A percentile compares a stretch with the other conserved stretches of the same genome.
Evolutionary conservation across 1,140 invertebrate genomes (phyloP).

Genomic region (Drosophila suzukii): DNA sequence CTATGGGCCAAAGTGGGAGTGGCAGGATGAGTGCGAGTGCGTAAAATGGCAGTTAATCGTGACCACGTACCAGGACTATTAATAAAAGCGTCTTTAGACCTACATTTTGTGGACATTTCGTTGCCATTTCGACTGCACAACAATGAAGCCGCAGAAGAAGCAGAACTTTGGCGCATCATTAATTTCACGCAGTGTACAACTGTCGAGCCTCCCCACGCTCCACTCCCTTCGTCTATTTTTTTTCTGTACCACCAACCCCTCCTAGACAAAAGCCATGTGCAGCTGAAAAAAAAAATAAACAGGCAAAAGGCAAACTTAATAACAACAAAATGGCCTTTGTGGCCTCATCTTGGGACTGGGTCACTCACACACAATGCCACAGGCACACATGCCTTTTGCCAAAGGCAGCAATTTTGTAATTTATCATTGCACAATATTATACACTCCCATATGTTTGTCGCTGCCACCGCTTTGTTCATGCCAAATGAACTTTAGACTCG

Average conservation of each 20-base stretch:
- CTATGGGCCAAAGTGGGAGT: slow-evolving; percentile 8
- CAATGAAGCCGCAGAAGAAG: slow-evolving; percentile 50
- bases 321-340: slow-evolving; percentile 81
- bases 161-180: slow-evolving; percentile 78
- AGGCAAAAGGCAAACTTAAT: slow-evolving; percentile 79
- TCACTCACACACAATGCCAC: slow-evolving; percentile 39
- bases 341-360: slow-evolving; percentile 56
- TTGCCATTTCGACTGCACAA: slow-evolving; percentile 57
- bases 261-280: slow-evolving; percentile 52
- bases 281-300: slow-evolving; percentile 52
- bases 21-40: slow-evolving; percentile 61
- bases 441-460: slow-evolving; percentile 35
- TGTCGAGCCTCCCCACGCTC: slow-evolving; percentile 58
- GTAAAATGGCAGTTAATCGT: slow-evolving; percentile 82
- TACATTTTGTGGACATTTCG: slow-evolving; percentile 78
- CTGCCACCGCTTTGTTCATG: slow-evolving; percentile 50
- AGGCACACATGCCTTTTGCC: slow-evolving; percentile 46
- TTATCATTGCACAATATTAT: slow-evolving; percentile 76
- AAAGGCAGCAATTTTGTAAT: slow-evolving; percentile 79
- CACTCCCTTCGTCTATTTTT: slow-evolving; percentile 1
- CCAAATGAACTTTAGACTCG: slow-evolving; percentile 72
- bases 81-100: slow-evolving; percentile 81
- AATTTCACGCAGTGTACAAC: slow-evolving; percentile 79
- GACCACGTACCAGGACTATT: slow-evolving; percentile 81
- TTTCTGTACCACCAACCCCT: slow-evolving; percentile 4